Percentiles rank a stretch among this genome's conserved stretches.
These are phyloP conservation scores for Petrocephalus schoutedeni DNA, from an alignment of 2,797 vertebrate species.

Conservation along the genomic window DNA sequence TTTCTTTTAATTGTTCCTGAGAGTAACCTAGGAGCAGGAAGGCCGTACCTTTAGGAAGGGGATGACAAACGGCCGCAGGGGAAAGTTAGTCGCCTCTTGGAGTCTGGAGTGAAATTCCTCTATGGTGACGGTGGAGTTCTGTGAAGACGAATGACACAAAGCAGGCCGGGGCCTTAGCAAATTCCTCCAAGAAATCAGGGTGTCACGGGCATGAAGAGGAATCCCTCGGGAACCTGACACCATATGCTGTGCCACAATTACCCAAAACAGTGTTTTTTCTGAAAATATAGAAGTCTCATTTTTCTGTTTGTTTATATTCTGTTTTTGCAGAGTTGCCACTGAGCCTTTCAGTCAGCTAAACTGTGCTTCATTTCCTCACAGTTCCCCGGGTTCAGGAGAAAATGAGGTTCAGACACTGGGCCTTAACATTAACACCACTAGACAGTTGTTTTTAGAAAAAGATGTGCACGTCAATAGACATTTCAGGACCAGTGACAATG, in stretches of 20 bases:
- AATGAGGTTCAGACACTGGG: background rate
- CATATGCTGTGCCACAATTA: background rate
- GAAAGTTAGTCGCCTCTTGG: conserved; percentile 96
- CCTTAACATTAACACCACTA: background rate
- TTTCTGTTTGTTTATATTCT: background rate
- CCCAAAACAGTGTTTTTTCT: background rate
- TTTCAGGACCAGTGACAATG: background rate
- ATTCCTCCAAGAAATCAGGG: background rate
- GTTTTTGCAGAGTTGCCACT: background rate
- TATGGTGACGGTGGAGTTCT: conserved; percentile 97
- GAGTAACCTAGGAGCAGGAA: background rate
- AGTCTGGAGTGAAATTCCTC: conserved; percentile 97
- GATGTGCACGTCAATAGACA: background rate
- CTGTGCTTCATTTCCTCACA: too few relatives aligned
- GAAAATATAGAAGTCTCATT: background rate
- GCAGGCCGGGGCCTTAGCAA: background rate
- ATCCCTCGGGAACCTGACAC: background rate
- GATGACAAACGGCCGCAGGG: conserved; percentile 91
- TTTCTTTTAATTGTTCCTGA: background rate
- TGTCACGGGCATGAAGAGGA: background rate
- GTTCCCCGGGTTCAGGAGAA: background rate
- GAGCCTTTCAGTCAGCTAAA: background rate
- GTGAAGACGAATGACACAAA: conserved; percentile 19
- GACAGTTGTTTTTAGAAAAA: background rate
- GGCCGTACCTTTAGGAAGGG: conserved; percentile 87